Evolutionary conservation across 2,113 vertebrate species (phyloP).

Genomic region (Epinephelus lanceolatus): DNA sequence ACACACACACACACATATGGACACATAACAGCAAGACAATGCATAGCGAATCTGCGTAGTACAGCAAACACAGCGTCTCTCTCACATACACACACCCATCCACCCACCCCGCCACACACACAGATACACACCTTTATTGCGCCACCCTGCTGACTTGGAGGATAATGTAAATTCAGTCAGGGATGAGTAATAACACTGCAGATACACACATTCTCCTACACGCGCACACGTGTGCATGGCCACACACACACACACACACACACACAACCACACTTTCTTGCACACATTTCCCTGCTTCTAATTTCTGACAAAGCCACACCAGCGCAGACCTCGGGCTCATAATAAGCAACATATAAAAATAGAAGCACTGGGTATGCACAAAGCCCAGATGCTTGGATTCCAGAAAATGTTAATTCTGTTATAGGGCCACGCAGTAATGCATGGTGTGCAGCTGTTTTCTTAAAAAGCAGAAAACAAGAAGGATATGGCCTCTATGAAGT

Average conservation of each 20-base stretch:
- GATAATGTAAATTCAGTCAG: constrained; percentile 66
- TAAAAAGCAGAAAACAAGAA: constrained; percentile 42
- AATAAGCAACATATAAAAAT: constrained; percentile 75
- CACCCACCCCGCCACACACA: not conserved
- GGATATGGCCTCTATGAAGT: not conserved
- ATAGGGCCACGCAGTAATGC: constrained; percentile 35
- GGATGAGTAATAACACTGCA: constrained; percentile 69
- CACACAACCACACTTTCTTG: constrained; percentile 25
- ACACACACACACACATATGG: constrained; percentile 13
- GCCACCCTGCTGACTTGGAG: constrained; percentile 68
- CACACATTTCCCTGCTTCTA: constrained; percentile 52
- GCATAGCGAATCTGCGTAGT: constrained; percentile 13
- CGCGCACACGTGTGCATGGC: not conserved
- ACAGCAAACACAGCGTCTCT: constrained; percentile 2
- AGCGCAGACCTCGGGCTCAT: constrained; percentile 65
- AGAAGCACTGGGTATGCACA: constrained; percentile 73
- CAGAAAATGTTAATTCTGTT: constrained; percentile 71
- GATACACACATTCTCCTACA: constrained; percentile 31
- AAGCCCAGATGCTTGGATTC: constrained; percentile 72
- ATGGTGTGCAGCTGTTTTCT: constrained; percentile 34
- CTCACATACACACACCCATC: not conserved
- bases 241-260: constrained; percentile 34
- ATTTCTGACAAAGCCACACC: constrained; percentile 72
- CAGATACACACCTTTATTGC: constrained; percentile 33
- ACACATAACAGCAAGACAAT: not conserved